These are phyloP conservation scores for Gallinago solitaria DNA, from an alignment of 2,797 vertebrate genomes.

Conservation along the genomic window DNA sequence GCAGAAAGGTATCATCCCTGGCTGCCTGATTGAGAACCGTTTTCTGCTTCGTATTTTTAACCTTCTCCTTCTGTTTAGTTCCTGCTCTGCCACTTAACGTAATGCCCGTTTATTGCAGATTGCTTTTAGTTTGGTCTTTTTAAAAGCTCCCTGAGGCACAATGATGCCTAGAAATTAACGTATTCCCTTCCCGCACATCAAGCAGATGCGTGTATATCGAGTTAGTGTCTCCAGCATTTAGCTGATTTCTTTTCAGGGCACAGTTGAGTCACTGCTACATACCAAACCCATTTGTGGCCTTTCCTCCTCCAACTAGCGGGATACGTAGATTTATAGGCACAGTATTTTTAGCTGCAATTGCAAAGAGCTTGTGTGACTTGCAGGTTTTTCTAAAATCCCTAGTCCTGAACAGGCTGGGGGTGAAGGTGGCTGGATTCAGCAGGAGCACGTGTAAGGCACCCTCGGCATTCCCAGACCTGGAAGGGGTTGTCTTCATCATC, in stretches of 20 bases:
- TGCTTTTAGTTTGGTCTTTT: constrained; percentile 68
- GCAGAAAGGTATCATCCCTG: not conserved
- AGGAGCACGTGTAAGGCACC: not conserved
- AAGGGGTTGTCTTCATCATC: not conserved
- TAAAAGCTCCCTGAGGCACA: constrained; percentile 63
- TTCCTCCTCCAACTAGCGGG: not conserved
- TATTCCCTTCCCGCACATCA: constrained; percentile 32
- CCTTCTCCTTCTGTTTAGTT: constrained; percentile 27
- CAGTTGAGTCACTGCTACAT: constrained; percentile 27
- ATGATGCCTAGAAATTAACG: constrained; percentile 60
- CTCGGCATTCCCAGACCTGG: not conserved
- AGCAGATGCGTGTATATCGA: constrained; percentile 61
- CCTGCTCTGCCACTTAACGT: constrained; percentile 53
- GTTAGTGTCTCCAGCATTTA: constrained; percentile 49
- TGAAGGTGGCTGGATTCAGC: not conserved
- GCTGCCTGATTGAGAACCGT: not conserved
- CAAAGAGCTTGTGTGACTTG: not conserved
- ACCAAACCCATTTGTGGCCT: not conserved
- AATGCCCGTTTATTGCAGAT: constrained; percentile 45
- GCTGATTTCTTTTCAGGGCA: constrained; percentile 29
- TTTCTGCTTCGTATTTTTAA: constrained; percentile 27
- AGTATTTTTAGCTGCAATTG: not conserved
- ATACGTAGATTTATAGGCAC: not conserved
- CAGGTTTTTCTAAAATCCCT: not conserved
- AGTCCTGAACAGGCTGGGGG: not conserved